Evolutionary conservation across 2,888 invertebrate genomes (phyloP).

Genomic region (Limenitis camilla): DNA sequence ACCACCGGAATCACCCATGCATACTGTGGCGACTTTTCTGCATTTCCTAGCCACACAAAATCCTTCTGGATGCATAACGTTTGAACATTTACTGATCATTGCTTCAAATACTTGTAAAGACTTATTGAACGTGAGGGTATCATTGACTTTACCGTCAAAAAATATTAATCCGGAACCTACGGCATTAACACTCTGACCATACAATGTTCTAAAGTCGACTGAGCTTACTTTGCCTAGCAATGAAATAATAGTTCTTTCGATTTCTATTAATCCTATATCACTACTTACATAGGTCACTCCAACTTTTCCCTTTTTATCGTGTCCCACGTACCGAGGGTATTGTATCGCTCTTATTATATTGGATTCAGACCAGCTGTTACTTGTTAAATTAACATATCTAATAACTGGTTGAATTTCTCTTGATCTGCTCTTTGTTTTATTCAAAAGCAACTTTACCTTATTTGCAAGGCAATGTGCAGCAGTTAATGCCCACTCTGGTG

Average conservation of each 20-base stretch:
- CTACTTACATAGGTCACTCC: neutral
- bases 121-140: neutral
- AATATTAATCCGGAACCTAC: neutral
- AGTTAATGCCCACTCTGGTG: neutral
- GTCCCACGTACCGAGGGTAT: neutral
- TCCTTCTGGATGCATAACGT: neutral
- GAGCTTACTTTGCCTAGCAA: neutral
- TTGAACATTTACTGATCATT: neutral
- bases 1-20: constrained; percentile 9
- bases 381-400: no score
- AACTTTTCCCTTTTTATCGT: neutral
- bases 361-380: no score
- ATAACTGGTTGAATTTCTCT: no score
- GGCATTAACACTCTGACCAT: neutral
- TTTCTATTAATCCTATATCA: neutral
- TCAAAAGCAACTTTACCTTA: no score
- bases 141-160: neutral
- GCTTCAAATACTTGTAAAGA: neutral
- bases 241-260: neutral
- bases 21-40: neutral
- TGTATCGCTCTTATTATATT: neutral
- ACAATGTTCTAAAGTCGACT: neutral
- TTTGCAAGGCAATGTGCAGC: neutral
- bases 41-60: neutral
- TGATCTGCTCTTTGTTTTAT: no score